Evolutionary conservation across 2,113 vertebrate genomes (phyloP).

Genomic region (Hippolais icterina): DNA sequence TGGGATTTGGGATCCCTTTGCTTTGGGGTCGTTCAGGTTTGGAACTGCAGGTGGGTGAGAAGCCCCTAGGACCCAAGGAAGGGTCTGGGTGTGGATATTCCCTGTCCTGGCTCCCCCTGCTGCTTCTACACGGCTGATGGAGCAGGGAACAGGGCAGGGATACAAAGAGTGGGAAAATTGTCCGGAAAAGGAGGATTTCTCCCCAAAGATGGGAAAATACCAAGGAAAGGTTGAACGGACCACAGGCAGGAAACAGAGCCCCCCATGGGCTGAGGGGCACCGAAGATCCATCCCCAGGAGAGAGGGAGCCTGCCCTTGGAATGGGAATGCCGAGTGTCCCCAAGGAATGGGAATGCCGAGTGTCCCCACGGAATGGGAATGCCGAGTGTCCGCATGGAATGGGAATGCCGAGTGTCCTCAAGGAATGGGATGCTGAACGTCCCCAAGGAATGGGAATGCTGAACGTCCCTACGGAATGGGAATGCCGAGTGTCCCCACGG

Average conservation of each 20-base stretch:
- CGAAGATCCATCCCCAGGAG: fast-evolving
- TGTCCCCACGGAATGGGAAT: not conserved
- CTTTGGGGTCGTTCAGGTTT: not conserved
- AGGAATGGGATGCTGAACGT: fast-evolving
- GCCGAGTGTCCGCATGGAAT: fast-evolving
- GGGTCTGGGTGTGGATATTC: not conserved
- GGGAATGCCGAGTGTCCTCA: not conserved
- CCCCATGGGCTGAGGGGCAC: fast-evolving
- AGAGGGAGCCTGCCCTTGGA: not conserved
- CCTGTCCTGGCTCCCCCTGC: not conserved
- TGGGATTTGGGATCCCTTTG: not conserved
- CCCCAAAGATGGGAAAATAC: not conserved
- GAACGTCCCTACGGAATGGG: no score
- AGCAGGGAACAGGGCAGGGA: not conserved
- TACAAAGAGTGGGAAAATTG: not conserved
- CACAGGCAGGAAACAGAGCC: not conserved
- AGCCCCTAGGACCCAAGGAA: fast-evolving
- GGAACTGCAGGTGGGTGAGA: not conserved
- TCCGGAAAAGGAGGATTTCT: not conserved
- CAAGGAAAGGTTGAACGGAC: not conserved
- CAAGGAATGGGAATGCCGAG: fast-evolving
- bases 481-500: fast-evolving
- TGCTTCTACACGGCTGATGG: not conserved
- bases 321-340: no score
- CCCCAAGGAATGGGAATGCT: fast-evolving